Evolutionary conservation across 2,113 vertebrate species (phyloP).

Genomic region (Emydocephalus ijimae): DNA sequence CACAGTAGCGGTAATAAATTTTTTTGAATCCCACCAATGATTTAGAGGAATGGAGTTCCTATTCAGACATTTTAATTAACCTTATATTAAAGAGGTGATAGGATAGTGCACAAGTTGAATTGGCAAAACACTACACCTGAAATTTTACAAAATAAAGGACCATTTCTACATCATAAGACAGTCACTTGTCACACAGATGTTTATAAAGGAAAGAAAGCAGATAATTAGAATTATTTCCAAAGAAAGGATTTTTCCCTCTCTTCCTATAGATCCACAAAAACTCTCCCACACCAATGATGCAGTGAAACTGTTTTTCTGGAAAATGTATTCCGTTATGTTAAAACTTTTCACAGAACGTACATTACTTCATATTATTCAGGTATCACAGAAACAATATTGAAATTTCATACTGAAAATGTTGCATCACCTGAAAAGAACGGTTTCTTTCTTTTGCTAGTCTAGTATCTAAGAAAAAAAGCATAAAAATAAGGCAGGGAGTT

Average conservation of each 20-base stretch:
- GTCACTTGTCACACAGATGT: not conserved
- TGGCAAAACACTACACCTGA: not conserved
- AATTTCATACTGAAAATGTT: not conserved
- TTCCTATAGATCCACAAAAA: not conserved
- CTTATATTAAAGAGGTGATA: not conserved
- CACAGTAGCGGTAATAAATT: no score
- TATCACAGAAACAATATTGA: not conserved
- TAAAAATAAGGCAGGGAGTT: not conserved
- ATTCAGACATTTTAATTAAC: not conserved
- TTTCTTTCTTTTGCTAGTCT: not conserved
- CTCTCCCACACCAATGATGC: no score
- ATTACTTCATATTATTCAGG: not conserved
- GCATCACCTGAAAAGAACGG: not conserved
- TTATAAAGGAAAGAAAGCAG: not conserved
- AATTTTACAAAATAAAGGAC: not conserved
- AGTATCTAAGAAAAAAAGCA: slow-evolving; percentile 10
- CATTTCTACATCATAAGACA: not conserved
- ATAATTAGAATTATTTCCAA: not conserved
- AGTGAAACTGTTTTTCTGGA: not conserved
- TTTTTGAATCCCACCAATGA: no score
- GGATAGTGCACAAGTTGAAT: not conserved
- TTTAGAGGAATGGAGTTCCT: not conserved
- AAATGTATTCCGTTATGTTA: not conserved
- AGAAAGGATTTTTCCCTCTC: not conserved
- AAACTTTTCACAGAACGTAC: not conserved